phyloP scores from a whole-genome alignment of 2,797 vertebrate genomes.

The Megalops cyprinoides region DNA sequence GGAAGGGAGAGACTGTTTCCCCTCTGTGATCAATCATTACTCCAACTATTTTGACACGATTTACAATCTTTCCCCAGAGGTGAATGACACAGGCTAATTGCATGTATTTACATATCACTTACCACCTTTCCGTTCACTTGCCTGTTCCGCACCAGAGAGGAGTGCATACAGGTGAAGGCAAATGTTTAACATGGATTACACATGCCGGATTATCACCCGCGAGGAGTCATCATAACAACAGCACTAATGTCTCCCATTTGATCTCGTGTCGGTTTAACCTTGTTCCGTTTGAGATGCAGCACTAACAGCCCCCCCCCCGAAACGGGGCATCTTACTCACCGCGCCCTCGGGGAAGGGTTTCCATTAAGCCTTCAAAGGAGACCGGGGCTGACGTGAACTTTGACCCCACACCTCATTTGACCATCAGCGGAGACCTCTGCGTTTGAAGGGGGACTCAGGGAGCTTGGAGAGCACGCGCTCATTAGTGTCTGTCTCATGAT shows the following conservation, averaged over 20 bases:
- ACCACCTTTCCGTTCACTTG: background rate
- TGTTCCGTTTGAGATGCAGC: background rate
- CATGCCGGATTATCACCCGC: too few species aligned
- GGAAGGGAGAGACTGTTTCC: background rate
- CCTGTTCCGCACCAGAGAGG: background rate
- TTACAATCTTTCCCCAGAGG: background rate
- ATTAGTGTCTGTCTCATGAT: background rate
- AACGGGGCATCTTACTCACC: background rate
- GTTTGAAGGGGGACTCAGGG: background rate
- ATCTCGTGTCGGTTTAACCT: background rate
- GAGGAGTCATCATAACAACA: background rate
- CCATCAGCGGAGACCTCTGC: constrained; percentile 50
- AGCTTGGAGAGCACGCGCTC: background rate
- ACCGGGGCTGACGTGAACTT: constrained; percentile 62
- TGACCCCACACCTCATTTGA: constrained; percentile 69
- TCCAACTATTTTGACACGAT: background rate
- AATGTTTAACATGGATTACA: background rate
- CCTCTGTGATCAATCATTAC: background rate
- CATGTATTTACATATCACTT: background rate
- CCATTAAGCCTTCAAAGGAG: constrained; percentile 45
- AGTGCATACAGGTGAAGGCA: background rate
- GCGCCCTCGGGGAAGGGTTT: background rate
- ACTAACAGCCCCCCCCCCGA: background rate
- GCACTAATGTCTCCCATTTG: background rate
- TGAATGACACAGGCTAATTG: background rate